Evolutionary conservation across 1,140 invertebrate genomes (phyloP).

Genomic region (Sarcophaga bullata): DNA sequence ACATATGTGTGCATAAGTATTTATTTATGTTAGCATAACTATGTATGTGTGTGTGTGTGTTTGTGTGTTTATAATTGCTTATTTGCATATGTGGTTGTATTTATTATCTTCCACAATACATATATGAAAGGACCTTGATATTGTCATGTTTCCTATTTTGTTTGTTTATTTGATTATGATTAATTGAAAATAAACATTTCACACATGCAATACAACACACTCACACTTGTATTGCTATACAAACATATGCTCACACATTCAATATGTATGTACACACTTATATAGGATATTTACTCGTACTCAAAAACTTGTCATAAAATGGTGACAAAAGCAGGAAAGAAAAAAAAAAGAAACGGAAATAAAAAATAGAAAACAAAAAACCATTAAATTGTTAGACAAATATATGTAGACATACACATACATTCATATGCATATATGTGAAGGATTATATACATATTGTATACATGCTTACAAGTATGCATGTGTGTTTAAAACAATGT

Average conservation of each 20-base stretch:
- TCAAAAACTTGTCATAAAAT: neutral
- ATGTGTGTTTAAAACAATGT: too few species aligned
- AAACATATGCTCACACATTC: neutral
- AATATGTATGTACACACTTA: neutral
- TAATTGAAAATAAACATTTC: constrained; percentile 37
- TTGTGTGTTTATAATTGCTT: too few species aligned
- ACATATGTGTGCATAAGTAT: too few species aligned
- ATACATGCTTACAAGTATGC: too few species aligned
- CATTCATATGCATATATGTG: too few species aligned
- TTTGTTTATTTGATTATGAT: constrained; percentile 40
- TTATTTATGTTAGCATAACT: too few species aligned
- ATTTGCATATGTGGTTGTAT: neutral
- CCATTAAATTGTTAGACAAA: constrained; percentile 7
- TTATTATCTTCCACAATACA: neutral
- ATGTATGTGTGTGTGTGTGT: too few species aligned
- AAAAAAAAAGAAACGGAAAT: too few species aligned
- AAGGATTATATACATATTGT: too few species aligned
- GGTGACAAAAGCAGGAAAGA: neutral
- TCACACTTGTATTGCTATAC: neutral
- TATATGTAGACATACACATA: neutral
- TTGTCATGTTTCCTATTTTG: constrained; percentile 11
- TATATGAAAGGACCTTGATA: constrained; percentile 18
- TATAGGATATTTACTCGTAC: too few species aligned
- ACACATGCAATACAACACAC: neutral
- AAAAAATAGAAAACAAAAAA: neutral